phyloP scores from a whole-genome alignment of 2,797 vertebrate genomes.

The Oreonectes daqikongensis region DNA sequence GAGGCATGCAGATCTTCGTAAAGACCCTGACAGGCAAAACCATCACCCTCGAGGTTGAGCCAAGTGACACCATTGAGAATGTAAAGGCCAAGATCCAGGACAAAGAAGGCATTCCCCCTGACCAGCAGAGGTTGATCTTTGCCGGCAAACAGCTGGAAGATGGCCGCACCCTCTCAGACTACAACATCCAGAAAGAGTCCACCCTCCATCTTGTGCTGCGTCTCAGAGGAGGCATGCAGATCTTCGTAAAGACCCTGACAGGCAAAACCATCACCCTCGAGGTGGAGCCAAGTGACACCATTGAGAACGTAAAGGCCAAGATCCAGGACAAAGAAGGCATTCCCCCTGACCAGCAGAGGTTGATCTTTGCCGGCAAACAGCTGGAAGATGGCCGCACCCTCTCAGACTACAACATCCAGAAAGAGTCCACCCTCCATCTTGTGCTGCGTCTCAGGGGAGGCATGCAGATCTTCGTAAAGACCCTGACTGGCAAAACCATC shows the following conservation, averaged over 20 bases:
- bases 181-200: conserved; percentile 2
- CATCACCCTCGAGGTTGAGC: not conserved
- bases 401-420: not conserved
- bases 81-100: not conserved
- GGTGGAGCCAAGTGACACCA: not conserved
- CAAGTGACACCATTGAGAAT: not conserved
- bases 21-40: not conserved
- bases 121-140: conserved; percentile 13
- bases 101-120: conserved; percentile 4
- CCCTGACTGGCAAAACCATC: not conserved
- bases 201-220: not conserved
- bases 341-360: conserved; percentile 1
- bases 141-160: conserved; percentile 5
- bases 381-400: not conserved
- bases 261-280: not conserved
- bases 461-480: not conserved
- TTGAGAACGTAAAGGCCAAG: not conserved
- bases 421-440: not conserved
- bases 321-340: not conserved
- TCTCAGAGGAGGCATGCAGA: not conserved
- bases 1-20: conserved; percentile 7
- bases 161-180: not conserved
- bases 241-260: not conserved
- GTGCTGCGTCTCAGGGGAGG: not conserved
- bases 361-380: conserved; percentile 2